Conservation (phyloP, 2,797 vertebrate genomes). For the Otolemur crassicaudatus region DNA sequence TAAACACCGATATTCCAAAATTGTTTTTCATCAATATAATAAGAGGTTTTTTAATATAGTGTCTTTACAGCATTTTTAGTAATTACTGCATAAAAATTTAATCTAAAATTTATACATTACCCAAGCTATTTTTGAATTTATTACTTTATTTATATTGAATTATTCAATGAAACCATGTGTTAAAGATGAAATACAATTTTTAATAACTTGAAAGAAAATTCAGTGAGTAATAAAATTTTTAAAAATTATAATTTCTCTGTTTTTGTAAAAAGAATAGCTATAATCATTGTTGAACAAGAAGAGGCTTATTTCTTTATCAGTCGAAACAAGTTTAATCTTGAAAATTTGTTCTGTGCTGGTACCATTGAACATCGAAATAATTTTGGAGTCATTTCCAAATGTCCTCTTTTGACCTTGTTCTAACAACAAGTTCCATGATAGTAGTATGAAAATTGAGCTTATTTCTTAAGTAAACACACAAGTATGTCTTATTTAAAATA, state of each 20-base stretch:
- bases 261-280: neutral
- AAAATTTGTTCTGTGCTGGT: neutral
- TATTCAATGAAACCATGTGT: neutral
- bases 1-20: neutral
- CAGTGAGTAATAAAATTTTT: neutral
- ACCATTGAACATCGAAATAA: neutral
- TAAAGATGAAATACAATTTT: neutral
- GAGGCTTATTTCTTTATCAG: neutral
- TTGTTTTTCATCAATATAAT: neutral
- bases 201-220: slow-evolving; percentile 8
- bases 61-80: slow-evolving; percentile 23
- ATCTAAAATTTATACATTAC: neutral
- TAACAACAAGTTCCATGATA: neutral
- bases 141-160: neutral
- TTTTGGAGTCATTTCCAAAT: neutral
- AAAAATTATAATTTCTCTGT: neutral
- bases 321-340: neutral
- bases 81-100: slow-evolving; percentile 10
- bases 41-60: neutral
- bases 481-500: slow-evolving; percentile 5
- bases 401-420: neutral
- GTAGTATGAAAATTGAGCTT: neutral
- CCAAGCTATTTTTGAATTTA: slow-evolving; percentile 22
- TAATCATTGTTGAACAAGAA: neutral
- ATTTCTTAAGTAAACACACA: neutral